phyloP scores from a whole-genome alignment of 2,888 invertebrate species.

The Perdita meconis region DNA sequence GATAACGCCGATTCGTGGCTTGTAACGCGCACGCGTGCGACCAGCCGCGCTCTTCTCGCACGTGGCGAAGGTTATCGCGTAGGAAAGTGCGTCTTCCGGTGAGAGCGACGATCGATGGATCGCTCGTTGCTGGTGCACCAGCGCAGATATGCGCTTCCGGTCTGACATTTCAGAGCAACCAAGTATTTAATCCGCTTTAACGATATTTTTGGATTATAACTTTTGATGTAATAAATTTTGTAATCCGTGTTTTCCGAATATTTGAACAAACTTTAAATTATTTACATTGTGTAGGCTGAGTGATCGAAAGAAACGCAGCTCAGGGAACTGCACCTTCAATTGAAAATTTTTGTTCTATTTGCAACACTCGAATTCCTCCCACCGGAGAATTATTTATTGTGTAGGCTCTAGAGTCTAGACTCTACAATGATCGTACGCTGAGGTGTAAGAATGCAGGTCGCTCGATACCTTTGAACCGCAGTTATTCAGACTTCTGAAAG shows the following conservation, averaged over 20 bases:
- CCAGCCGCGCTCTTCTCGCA: slow-evolving; percentile 22
- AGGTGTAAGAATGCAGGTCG: slow-evolving; percentile 41
- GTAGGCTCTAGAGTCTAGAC: neutral
- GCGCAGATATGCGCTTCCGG: neutral
- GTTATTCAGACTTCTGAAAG: slow-evolving; percentile 47
- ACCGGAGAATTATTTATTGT: neutral
- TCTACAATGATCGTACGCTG: slow-evolving; percentile 22
- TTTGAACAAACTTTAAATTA: no score
- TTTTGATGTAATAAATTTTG: no score
- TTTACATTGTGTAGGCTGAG: no score
- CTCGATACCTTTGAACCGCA: slow-evolving; percentile 43
- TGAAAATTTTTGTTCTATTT: neutral
- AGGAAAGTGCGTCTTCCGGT: slow-evolving; percentile 33
- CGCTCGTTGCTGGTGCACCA: neutral
- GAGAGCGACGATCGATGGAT: slow-evolving; percentile 29
- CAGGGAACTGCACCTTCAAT: no score
- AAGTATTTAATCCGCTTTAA: no score
- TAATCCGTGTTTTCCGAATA: no score
- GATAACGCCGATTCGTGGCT: slow-evolving; percentile 64
- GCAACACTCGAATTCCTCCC: neutral
- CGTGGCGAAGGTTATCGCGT: slow-evolving; percentile 48
- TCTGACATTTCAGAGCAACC: neutral
- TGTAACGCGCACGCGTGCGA: slow-evolving; percentile 29
- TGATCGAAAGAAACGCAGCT: no score
- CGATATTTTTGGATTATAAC: no score